Conservation (phyloP, 2,797 vertebrate species). For the Psittacula echo region DNA sequence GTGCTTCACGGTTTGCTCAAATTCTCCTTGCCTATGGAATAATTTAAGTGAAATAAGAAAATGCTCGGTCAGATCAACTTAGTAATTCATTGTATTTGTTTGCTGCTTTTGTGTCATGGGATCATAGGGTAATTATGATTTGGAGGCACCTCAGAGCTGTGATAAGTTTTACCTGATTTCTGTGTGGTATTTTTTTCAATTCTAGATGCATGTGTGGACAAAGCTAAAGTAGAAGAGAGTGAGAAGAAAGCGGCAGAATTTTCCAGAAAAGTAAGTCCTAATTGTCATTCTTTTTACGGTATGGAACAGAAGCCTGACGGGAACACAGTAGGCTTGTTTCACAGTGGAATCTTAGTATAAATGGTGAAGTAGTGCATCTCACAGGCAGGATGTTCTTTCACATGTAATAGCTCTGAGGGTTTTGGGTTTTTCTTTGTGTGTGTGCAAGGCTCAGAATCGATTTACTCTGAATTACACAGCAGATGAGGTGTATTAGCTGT, state of each 20-base stretch:
- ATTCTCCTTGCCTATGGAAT: not conserved
- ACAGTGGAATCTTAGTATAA: not conserved
- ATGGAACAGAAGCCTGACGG: conserved; percentile 57
- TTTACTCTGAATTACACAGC: not conserved
- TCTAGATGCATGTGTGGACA: conserved; percentile 94
- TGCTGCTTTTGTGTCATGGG: not conserved
- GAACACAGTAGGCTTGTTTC: not conserved
- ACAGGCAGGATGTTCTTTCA: not conserved
- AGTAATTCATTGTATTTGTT: not conserved
- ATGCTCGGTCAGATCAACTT: not conserved
- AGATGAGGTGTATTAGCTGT: not conserved
- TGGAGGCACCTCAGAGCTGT: not conserved
- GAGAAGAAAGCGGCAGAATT: conserved; percentile 93
- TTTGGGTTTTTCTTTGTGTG: not conserved
- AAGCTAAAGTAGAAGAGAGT: conserved; percentile 96
- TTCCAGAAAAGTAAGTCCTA: conserved; percentile 92
- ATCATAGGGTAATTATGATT: not conserved
- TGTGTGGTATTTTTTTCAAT: conserved; percentile 29
- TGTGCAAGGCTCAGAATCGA: not conserved
- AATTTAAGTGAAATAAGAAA: not conserved
- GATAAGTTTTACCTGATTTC: not conserved
- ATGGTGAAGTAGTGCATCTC: not conserved
- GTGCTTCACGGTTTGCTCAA: not conserved
- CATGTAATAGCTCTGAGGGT: not conserved
- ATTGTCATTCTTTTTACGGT: conserved; percentile 44